phyloP scores from a whole-genome alignment of 2,113 vertebrate genomes.

The Spilogale gracilis region DNA sequence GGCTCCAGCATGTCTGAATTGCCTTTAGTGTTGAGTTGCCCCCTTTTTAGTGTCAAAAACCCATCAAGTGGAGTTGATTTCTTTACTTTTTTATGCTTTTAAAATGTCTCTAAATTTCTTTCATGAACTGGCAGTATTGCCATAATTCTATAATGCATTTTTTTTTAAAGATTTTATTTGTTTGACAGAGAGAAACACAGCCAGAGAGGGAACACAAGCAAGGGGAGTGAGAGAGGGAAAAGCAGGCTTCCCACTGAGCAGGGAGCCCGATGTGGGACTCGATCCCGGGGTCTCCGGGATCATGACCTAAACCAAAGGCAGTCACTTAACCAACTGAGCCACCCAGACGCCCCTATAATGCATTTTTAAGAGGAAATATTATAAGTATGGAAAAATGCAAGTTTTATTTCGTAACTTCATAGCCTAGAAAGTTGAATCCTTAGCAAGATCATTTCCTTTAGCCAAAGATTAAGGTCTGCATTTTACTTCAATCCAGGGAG shows the following conservation, averaged over 20 bases:
- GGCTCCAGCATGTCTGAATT: background rate
- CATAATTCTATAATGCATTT: slow-evolving; percentile 16
- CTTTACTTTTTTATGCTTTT: background rate
- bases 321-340: too few relatives aligned
- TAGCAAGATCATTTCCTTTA: background rate
- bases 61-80: background rate
- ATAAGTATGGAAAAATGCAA: background rate
- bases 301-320: too few relatives aligned
- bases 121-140: background rate
- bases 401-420: slow-evolving; percentile 41
- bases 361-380: slow-evolving; percentile 37
- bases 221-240: too few relatives aligned
- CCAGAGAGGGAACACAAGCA: too few relatives aligned
- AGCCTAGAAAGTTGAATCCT: slow-evolving; percentile 29
- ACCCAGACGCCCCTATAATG: background rate
- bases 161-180: background rate
- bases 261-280: too few relatives aligned
- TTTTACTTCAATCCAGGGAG: background rate
- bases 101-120: background rate
- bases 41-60: background rate
- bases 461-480: slow-evolving; percentile 4
- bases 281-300: too few relatives aligned
- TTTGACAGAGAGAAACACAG: too few relatives aligned
- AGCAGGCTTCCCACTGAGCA: too few relatives aligned
- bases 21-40: background rate